These are phyloP conservation scores for Thamnophis elegans DNA, from an alignment of 2,797 vertebrate species.

Conservation along the genomic window DNA sequence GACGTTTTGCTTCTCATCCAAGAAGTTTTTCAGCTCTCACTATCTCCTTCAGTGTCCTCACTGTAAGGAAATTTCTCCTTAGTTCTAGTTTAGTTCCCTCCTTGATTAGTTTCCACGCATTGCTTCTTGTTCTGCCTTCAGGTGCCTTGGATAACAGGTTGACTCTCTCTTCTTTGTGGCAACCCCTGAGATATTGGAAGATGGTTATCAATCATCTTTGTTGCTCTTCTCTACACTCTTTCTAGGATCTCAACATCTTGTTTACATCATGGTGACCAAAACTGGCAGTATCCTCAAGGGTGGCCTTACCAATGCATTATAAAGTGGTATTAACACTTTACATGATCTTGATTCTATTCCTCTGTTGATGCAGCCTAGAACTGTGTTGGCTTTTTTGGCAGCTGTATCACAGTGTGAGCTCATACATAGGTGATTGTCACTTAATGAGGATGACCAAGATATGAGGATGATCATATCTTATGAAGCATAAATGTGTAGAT, in stretches of 20 bases:
- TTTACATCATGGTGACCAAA: neutral
- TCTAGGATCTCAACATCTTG: neutral
- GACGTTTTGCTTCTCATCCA: too few species aligned
- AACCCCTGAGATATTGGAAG: neutral
- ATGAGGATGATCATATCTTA: neutral
- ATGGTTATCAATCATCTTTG: neutral
- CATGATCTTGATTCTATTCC: neutral
- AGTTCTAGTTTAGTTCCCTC: accelerated
- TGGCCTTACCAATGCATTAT: neutral
- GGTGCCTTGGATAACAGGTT: accelerated
- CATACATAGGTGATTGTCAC: neutral
- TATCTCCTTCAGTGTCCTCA: neutral
- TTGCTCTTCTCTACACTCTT: neutral
- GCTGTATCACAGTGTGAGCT: neutral
- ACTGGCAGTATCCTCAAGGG: neutral
- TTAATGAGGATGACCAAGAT: neutral
- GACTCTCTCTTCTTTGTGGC: neutral
- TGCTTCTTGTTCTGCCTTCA: neutral
- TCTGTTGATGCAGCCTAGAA: neutral
- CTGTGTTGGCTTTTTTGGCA: neutral
- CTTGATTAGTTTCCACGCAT: neutral
- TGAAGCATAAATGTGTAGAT: neutral
- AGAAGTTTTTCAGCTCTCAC: too few species aligned
- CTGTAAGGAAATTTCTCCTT: neutral
- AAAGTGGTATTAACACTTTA: neutral